Conservation (phyloP, 2,113 vertebrate species). For the Picathartes gymnocephalus region DNA sequence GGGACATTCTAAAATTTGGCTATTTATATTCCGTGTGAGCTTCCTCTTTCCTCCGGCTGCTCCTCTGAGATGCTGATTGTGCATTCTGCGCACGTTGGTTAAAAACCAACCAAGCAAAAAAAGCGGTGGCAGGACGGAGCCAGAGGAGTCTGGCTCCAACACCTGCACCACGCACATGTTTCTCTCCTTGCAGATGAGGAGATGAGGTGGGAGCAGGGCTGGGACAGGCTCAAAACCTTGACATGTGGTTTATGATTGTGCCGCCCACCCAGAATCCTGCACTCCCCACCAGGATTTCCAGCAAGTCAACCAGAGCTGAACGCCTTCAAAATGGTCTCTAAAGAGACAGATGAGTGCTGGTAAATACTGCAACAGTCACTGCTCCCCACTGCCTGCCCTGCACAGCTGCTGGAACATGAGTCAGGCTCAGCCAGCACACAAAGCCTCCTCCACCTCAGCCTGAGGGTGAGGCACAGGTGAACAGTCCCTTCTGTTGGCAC, state of each 20-base stretch:
- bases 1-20: background rate
- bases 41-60: constrained; percentile 8
- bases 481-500: background rate
- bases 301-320: background rate
- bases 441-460: background rate
- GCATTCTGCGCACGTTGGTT: background rate
- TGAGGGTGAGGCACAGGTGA: background rate
- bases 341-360: background rate
- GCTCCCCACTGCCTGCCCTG: background rate
- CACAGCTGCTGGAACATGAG: background rate
- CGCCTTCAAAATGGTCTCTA: background rate
- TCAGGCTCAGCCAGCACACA: background rate
- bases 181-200: background rate
- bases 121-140: background rate
- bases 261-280: background rate
- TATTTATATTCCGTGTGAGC: constrained; percentile 25
- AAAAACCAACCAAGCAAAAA: background rate
- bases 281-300: background rate
- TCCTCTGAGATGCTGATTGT: constrained; percentile 29
- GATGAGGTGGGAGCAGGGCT: background rate
- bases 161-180: background rate
- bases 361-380: background rate
- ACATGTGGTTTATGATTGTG: fast-evolving
- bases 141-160: background rate
- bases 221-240: background rate